Conservation (phyloP, 53 echinoderm and acorn worm species). For the Arbacia lixula region DNA sequence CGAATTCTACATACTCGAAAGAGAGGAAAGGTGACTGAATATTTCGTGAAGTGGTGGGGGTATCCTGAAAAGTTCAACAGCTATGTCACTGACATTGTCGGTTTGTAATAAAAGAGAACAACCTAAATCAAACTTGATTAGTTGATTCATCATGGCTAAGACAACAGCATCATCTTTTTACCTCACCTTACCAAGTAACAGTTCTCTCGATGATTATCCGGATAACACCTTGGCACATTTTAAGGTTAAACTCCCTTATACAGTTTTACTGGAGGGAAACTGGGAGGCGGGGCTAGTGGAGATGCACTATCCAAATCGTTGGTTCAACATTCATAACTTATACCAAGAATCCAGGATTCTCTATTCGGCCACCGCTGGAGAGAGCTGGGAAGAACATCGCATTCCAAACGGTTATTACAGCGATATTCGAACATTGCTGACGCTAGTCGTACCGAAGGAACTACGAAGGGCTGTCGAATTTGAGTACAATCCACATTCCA, state of each 20-base stretch:
- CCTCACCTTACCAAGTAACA: slow-evolving; percentile 63
- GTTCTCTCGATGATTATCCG: slow-evolving; percentile 39
- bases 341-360: background rate
- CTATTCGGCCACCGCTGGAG: background rate
- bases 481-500: background rate
- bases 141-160: background rate
- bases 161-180: slow-evolving; percentile 33
- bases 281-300: slow-evolving; percentile 38
- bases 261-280: background rate
- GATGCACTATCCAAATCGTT: slow-evolving; percentile 46
- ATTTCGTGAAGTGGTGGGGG: slow-evolving; percentile 55
- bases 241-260: slow-evolving; percentile 25
- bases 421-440: background rate
- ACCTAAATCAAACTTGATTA: too few relatives aligned
- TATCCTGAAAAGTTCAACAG: slow-evolving; percentile 56
- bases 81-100: slow-evolving; percentile 46
- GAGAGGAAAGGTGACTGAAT: slow-evolving; percentile 25
- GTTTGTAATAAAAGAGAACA: background rate
- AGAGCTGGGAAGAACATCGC: background rate
- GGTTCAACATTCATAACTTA: slow-evolving; percentile 52
- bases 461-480: background rate
- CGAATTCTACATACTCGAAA: slow-evolving; percentile 1
- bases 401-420: background rate
- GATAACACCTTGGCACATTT: slow-evolving; percentile 52
- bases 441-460: background rate